These are phyloP conservation scores for Brachionus calyciflorus DNA, from an alignment of 1,140 invertebrate genomes.

Conservation along the genomic window DNA sequence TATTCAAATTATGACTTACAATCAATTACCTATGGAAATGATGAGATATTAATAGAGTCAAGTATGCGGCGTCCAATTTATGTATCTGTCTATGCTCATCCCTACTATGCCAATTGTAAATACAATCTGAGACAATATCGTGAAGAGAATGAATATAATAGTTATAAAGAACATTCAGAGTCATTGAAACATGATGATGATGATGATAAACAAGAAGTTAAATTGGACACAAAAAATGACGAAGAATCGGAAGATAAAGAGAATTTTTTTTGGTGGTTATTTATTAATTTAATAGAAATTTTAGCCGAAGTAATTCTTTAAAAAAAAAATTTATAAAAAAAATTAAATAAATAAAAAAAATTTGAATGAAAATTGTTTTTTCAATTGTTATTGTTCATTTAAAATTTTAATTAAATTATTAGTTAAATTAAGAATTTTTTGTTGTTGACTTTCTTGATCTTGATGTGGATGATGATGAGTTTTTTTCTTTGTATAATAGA, in stretches of 20 bases:
- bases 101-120: constrained; percentile 22
- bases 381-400: constrained; percentile 23
- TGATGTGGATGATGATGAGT: no score
- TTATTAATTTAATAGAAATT: constrained; percentile 27
- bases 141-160: not conserved
- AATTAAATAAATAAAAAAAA: not conserved
- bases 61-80: not conserved
- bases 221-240: not conserved
- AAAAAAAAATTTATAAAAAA: constrained; percentile 4
- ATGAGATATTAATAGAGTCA: not conserved
- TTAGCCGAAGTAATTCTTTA: constrained; percentile 7
- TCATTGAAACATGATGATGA: no score
- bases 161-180: no score
- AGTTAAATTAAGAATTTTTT: not conserved
- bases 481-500: constrained; percentile 12
- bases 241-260: not conserved
- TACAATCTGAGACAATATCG: not conserved
- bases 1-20: constrained; percentile 22
- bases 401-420: constrained; percentile 44
- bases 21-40: constrained; percentile 33
- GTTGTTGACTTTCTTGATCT: not conserved
- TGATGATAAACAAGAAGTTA: not conserved
- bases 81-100: constrained; percentile 24
- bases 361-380: no score
- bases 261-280: not conserved